Evolutionary conservation across 2,113 vertebrate species (phyloP), one percentile per base, ranked within the genome.

Genomic region (Xenopus laevis): DNA sequence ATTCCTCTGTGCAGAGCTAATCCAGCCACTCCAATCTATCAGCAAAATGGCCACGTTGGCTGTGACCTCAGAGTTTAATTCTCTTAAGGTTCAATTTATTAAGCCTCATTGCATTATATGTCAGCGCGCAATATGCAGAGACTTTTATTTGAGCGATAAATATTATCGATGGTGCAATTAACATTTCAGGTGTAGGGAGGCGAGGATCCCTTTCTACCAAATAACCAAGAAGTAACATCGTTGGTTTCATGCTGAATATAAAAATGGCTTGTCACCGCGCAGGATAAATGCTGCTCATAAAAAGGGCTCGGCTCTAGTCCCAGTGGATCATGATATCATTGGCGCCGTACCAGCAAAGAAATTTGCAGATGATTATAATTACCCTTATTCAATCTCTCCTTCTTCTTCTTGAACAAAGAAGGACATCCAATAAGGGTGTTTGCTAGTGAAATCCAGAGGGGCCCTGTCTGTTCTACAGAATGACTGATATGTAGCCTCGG

Each of bases 131-230:
- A 55, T 47, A 45, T 27, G 20, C 74, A 45, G 11, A 7, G 66
- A 62, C 67, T 62, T 70, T 69, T 77, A 64, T 68, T 15, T 15
- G n/a, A 18, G 74, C 64, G 66, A 77, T 77, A 77, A 77, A 77
- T 77, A 77, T 64, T 70, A 77, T 77, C 74, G 55, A 77, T 64
- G 66, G 74, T 23, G 59, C 74, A 70, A 77, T 77, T 77, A 77
- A 77, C 74, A 69, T 77, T 77, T 77, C 60, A 57, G 47, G 50
- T 64, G 17, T 64, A 70, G 67, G 66, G 44, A 70, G 67, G 62
- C 23, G 60, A 45, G 44, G 67, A 67, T 55, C 59, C n/a, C 18
- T 45, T 23, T 74, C 45, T 16, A 62, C 30, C 65, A 69, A 44
- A 75, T 69, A 68, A 62, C 73, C n/a, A 3, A 68, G 73, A 46